These are phyloP conservation scores for Enchytraeus crypticus DNA, from an alignment of 2,888 invertebrate species.

Conservation along the genomic window DNA sequence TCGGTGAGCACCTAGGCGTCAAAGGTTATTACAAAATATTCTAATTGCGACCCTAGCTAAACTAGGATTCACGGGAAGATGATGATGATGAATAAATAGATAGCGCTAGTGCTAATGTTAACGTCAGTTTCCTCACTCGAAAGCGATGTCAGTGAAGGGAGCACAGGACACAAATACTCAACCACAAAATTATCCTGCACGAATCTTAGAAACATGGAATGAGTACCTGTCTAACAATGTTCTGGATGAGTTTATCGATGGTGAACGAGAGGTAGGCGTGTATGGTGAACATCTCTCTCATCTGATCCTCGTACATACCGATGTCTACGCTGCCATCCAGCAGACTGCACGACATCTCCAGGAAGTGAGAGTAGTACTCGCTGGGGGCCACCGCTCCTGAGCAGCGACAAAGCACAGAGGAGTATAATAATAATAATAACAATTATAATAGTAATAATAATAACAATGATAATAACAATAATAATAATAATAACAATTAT, in stretches of 20 bases:
- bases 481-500: background rate
- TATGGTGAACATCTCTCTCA: conserved; percentile 12
- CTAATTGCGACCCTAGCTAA: too few relatives aligned
- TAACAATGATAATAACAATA: background rate
- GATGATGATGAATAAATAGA: too few relatives aligned
- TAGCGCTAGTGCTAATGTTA: too few relatives aligned
- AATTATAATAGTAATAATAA: background rate
- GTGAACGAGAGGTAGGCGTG: conserved; percentile 12
- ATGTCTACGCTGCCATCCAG: conserved; percentile 9
- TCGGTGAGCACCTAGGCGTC: too few relatives aligned
- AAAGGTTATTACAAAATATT: too few relatives aligned
- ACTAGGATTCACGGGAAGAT: too few relatives aligned
- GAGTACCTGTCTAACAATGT: conserved; percentile 12
- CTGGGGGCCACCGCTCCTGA: background rate
- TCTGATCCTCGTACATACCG: conserved; percentile 8
- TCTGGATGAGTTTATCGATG: conserved; percentile 13
- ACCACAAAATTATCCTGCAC: too few relatives aligned
- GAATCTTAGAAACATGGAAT: too few relatives aligned
- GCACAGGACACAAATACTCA: too few relatives aligned
- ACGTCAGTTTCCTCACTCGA: too few relatives aligned
- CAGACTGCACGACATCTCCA: conserved; percentile 7
- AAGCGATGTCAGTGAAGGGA: too few relatives aligned
- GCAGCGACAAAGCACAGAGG: background rate
- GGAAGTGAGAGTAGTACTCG: conserved; percentile 4
- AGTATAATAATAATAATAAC: background rate